These are phyloP conservation scores for Eristalis pertinax DNA, from an alignment of 2,888 invertebrate genomes.

Conservation along the genomic window DNA sequence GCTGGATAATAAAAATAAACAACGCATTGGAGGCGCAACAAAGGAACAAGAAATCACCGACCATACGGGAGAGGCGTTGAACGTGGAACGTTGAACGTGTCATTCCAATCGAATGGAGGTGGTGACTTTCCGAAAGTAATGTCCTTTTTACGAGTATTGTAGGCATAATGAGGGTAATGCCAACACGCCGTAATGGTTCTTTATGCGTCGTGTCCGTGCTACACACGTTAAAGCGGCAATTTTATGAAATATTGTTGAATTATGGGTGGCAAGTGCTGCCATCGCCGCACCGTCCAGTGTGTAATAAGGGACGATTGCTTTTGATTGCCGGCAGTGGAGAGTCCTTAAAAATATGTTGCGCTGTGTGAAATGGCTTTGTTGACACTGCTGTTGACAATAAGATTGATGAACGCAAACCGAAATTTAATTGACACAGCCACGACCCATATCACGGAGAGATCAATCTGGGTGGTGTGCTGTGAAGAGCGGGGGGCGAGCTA, in stretches of 20 bases:
- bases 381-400: conserved; percentile 31
- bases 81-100: conserved; percentile 65
- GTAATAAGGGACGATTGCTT: background rate
- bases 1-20: conserved; percentile 58
- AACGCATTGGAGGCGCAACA: background rate
- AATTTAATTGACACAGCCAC: conserved; percentile 54
- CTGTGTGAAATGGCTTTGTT: conserved; percentile 12
- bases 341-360: conserved; percentile 9
- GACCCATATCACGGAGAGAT: conserved; percentile 43
- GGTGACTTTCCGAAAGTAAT: conserved; percentile 41
- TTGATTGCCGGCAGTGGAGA: background rate
- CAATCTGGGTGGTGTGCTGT: conserved; percentile 1
- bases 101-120: conserved; percentile 25
- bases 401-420: conserved; percentile 46
- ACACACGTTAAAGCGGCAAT: conserved; percentile 38
- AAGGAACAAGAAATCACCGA: conserved; percentile 1
- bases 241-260: conserved; percentile 55
- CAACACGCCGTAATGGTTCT: conserved; percentile 46
- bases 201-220: conserved; percentile 25
- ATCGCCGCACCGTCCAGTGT: background rate
- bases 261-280: background rate
- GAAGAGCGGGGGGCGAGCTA: background rate
- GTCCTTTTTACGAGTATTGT: conserved; percentile 55
- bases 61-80: conserved; percentile 10
- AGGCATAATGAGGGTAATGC: conserved; percentile 65